Evolutionary conservation across 2,113 vertebrate genomes (phyloP).

Genomic region (Motacilla alba): DNA sequence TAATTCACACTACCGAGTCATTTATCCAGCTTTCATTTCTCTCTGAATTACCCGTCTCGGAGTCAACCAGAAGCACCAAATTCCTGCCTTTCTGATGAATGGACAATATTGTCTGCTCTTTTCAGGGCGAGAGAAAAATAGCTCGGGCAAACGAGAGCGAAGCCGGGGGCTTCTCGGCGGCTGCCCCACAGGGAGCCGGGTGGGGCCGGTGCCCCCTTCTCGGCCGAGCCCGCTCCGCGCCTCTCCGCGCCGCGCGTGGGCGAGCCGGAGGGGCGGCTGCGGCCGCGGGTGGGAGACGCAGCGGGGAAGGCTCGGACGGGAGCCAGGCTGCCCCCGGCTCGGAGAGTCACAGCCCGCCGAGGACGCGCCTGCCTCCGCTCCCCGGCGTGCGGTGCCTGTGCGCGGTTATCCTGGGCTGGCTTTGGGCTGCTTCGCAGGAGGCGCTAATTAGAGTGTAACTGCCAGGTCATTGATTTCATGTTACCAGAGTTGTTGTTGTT

Average conservation of each 20-base stretch:
- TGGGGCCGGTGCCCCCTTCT: background rate
- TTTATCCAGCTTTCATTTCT: conserved; percentile 9
- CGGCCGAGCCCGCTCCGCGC: background rate
- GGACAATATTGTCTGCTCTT: background rate
- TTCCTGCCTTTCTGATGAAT: conserved; percentile 45
- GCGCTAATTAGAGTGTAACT: conserved; percentile 67
- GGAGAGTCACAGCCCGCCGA: background rate
- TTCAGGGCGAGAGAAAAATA: conserved; percentile 8
- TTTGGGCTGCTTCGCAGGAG: conserved; percentile 47
- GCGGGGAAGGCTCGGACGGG: background rate
- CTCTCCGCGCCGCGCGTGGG: background rate
- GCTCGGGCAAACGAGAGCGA: background rate
- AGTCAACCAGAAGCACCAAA: conserved; percentile 27
- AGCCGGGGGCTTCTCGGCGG: background rate
- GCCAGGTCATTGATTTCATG: conserved; percentile 63
- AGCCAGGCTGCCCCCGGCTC: background rate
- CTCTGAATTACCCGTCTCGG: conserved; percentile 1
- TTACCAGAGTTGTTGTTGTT: conserved; percentile 26
- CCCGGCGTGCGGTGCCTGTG: background rate
- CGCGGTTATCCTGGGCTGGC: background rate
- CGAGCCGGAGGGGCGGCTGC: background rate
- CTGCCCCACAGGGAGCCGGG: background rate
- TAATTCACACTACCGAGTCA: background rate
- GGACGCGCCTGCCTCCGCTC: background rate
- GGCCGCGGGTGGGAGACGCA: background rate